Conservation (phyloP, 2,888 invertebrate genomes). For the Sinopyrophorus schimmeli region DNA sequence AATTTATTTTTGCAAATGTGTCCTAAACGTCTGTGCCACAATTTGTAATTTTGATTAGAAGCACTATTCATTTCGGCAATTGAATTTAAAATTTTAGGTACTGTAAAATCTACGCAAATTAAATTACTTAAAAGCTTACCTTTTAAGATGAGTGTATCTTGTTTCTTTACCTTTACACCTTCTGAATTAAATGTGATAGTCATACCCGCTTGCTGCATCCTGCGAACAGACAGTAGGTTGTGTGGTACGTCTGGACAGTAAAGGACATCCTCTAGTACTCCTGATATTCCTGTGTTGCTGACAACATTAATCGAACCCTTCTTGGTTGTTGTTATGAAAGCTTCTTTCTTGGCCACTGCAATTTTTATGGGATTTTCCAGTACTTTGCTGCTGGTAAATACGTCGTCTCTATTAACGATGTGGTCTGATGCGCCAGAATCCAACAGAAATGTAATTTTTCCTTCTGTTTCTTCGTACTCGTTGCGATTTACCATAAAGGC, state of each 20-base stretch:
- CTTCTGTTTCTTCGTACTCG: neutral
- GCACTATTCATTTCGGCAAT: neutral
- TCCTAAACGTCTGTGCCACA: slow-evolving; percentile 43
- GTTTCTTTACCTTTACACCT: neutral
- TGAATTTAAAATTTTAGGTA: neutral
- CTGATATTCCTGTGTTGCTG: neutral
- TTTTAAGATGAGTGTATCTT: neutral
- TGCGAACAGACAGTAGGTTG: slow-evolving; percentile 9
- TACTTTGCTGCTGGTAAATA: slow-evolving; percentile 7
- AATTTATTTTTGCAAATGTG: slow-evolving; percentile 40
- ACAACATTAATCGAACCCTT: slow-evolving; percentile 3
- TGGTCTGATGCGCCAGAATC: slow-evolving; percentile 33
- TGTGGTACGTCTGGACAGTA: slow-evolving; percentile 6
- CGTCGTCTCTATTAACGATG: slow-evolving; percentile 23
- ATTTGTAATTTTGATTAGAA: slow-evolving; percentile 29
- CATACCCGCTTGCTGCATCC: neutral
- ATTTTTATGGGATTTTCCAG: slow-evolving; percentile 25
- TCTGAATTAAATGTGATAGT: neutral
- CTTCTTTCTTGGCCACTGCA: slow-evolving; percentile 24
- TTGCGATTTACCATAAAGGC: neutral
- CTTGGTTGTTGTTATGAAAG: slow-evolving; percentile 22
- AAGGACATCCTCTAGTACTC: slow-evolving; percentile 3
- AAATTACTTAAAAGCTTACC: slow-evolving; percentile 1
- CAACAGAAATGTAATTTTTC: slow-evolving; percentile 26
- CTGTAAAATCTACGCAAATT: neutral